Evolutionary conservation across 2,113 vertebrate species (phyloP).

Genomic region (Silurus meridionalis): DNA sequence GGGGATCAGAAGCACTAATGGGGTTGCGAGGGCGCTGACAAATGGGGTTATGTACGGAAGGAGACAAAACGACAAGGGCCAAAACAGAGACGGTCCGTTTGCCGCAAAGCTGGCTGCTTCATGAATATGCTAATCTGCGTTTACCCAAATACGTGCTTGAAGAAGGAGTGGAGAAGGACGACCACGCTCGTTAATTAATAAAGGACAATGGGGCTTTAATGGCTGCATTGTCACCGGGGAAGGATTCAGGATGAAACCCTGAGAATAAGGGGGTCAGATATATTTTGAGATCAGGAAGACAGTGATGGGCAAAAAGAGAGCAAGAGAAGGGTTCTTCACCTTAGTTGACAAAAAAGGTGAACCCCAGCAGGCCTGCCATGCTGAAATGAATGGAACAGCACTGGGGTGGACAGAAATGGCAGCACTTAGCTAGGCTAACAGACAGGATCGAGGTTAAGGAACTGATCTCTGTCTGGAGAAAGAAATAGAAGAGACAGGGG

Average conservation of each 20-base stretch:
- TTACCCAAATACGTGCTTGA: conserved; percentile 57
- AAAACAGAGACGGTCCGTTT: conserved; percentile 70
- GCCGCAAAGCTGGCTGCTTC: conserved; percentile 71
- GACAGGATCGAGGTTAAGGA: conserved; percentile 43
- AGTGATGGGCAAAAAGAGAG: conserved; percentile 23
- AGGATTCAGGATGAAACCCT: conserved; percentile 32
- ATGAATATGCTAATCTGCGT: conserved; percentile 80
- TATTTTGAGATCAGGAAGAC: conserved; percentile 21
- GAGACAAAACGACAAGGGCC: conserved; percentile 68
- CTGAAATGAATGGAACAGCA: conserved; percentile 21
- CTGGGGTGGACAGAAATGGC: conserved; percentile 38
- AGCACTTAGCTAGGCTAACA: conserved; percentile 5
- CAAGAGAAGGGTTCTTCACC: conserved; percentile 12
- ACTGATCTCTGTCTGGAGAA: conserved; percentile 40
- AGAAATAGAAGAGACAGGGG: conserved; percentile 27
- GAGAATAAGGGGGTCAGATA: conserved; percentile 37
- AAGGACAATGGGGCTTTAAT: conserved; percentile 72
- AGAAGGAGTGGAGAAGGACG: conserved; percentile 24
- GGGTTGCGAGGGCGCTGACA: conserved; percentile 65
- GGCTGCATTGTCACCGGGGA: conserved; percentile 57
- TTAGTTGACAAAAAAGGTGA: conserved; percentile 50
- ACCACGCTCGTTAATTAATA: conserved; percentile 76
- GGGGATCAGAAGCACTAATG: conserved; percentile 69
- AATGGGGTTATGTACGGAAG: conserved; percentile 72
- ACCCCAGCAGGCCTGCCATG: conserved; percentile 20